Base-by-base conservation (phyloP, 1,140 invertebrate genomes). In the Mylabris phalerata region DNA sequence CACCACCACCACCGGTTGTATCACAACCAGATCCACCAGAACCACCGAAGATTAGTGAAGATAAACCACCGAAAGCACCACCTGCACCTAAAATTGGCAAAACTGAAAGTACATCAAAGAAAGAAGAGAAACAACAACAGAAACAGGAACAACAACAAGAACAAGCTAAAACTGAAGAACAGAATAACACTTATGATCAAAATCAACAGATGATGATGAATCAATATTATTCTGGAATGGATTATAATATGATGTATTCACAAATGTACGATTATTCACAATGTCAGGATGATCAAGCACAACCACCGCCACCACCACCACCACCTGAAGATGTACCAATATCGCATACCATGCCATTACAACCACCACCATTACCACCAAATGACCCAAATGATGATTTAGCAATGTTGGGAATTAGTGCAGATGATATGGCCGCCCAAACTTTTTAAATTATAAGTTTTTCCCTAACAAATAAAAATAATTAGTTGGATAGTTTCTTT, bases 381-480 rank as follows among this genome's bases (percentile, higher is more conserved):
- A 75, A 80, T 63, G 79, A 79, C 48, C 80, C 83, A 46, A 66
- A 83, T 55, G 84, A 86, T 43, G 84, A 87, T 60, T 69, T 87
- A 50, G 84, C 84, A 3, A 79, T 87, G 79, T 73, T 87, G 32
- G 84, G 84, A 3, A 85, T 86, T 38, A 84, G 85, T 66, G 83
- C 81, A 1, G 80, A 81, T 48, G 84, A 87, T 70, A 80, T 85
- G 65, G 83, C 83, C 7, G 83, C 83, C 52, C 79, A 81, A 70
- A 61, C 61, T 13, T 68, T 72, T 64, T 71, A 63, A 65, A 44
- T 55, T 32, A 2, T 32, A 5, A 32, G 4, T 32, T 32, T 7
- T 7, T 5, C 4, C 7, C 7, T 32, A 7, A 32, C 4, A 32
- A 32, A 32, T 4, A 32, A 32, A 32, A 32, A 32, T 32, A 32